These are phyloP conservation scores for Tethea ocularis DNA, from an alignment of 2,888 invertebrate species.

Conservation along the genomic window DNA sequence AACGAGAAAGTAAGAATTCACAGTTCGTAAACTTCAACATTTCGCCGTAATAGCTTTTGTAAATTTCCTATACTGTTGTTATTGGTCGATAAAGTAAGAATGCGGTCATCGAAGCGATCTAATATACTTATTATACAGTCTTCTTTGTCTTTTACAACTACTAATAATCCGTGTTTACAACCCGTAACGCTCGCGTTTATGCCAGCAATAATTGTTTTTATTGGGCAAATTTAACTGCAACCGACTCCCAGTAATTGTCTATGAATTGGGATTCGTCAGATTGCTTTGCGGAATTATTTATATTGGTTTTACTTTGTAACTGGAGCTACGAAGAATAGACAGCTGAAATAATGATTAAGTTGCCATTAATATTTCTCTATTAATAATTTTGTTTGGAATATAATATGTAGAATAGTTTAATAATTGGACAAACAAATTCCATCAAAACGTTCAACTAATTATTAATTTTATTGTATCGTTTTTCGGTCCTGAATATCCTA, in stretches of 20 bases:
- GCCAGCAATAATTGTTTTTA: slow-evolving; percentile 63
- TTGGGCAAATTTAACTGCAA: slow-evolving; percentile 53
- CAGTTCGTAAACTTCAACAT: slow-evolving; percentile 60
- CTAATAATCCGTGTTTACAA: slow-evolving; percentile 49
- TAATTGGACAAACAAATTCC: background rate
- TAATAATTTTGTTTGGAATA: background rate
- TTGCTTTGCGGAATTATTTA: slow-evolving; percentile 1
- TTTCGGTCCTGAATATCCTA: too few species aligned
- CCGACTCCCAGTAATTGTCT: slow-evolving; percentile 35
- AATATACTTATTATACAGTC: slow-evolving; percentile 65
- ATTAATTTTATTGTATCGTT: background rate
- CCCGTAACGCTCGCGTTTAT: slow-evolving; percentile 55
- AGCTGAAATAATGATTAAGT: background rate
- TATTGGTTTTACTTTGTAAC: slow-evolving; percentile 4
- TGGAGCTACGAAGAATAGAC: background rate
- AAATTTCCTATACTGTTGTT: slow-evolving; percentile 56
- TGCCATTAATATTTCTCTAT: background rate
- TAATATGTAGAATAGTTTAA: background rate
- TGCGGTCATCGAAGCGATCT: slow-evolving; percentile 58
- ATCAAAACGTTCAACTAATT: background rate
- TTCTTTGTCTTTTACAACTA: slow-evolving; percentile 44
- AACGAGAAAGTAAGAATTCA: slow-evolving; percentile 43
- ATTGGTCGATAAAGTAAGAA: slow-evolving; percentile 60
- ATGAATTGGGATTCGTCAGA: slow-evolving; percentile 25
- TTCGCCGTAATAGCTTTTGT: slow-evolving; percentile 59